Evolutionary conservation across 2,113 vertebrate genomes (phyloP).

Genomic region (Elanoides forficatus): DNA sequence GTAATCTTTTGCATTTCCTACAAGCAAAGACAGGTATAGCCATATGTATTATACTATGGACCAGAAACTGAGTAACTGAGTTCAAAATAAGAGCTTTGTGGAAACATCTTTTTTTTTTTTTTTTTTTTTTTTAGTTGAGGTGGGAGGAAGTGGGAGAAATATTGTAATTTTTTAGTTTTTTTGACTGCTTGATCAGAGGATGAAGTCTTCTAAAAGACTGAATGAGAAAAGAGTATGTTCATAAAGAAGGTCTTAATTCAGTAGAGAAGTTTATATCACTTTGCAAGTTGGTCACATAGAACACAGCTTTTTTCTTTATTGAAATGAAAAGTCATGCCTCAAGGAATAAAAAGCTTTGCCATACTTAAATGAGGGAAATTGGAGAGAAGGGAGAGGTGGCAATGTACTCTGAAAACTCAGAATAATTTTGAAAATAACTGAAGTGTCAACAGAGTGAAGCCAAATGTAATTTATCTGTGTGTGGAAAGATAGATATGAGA

Average conservation of each 20-base stretch:
- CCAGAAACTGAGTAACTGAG: neutral
- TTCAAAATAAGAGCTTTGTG: too few species aligned
- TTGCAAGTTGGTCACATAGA: neutral
- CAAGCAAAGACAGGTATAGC: neutral
- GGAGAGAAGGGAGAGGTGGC: neutral
- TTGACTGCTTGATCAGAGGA: neutral
- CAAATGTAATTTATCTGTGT: neutral
- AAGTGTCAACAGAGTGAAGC: neutral
- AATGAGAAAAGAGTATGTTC: neutral
- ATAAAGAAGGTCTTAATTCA: neutral
- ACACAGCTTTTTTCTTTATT: neutral
- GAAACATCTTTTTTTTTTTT: too few species aligned
- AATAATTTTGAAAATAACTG: neutral
- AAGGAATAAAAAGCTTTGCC: neutral
- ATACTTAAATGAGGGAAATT: neutral
- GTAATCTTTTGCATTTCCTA: neutral
- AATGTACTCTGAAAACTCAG: neutral
- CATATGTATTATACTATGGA: neutral
- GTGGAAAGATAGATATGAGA: neutral
- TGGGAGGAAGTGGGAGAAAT: neutral
- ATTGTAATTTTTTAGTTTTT: neutral
- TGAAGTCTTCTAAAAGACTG: neutral
- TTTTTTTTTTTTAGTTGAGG: neutral
- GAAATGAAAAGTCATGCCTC: neutral
- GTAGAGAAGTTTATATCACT: neutral